Base-by-base conservation (phyloP, 2,113 vertebrate species). In the Hippocampus zosterae region DNA sequence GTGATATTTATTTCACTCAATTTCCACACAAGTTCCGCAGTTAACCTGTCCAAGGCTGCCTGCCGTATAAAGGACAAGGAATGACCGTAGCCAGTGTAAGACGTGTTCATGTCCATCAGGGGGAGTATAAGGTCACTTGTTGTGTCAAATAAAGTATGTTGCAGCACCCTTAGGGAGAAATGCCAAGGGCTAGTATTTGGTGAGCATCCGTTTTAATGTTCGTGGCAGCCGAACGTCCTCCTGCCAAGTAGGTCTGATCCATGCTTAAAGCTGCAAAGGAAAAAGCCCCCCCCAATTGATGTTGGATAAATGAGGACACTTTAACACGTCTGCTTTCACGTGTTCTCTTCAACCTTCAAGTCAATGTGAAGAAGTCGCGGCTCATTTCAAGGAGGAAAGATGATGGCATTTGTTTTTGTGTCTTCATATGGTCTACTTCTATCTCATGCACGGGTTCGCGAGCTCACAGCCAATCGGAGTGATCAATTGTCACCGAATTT, bases 241-340 rank as follows among this genome's bases (percentile, higher is more conserved):
- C 67, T 85, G 83, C 83, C 85, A 88, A 88, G 66, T 81, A 72
- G 82, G 79, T 69, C 80, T 86, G 76, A 85, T 81, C 77, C 70
- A 72, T 69, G 68, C 79, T 85, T 77, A 84, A 74, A 86, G 77
- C 80, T 65, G 67, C 65, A 64, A 33, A 73, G 29, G 27, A 55
- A 68, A 67, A 50, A 50, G 46, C 59, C 57, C 52, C 50, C 50
- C 46, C 25, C 65, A 68, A 37, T 48, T 69, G 63, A 50, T 82
- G 8, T 46, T 1, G 27, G 56, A 65, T 66, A 68, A 71, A 81
- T 76, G 55, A 70, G 69, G 68, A 46, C 25, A 33, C 37, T 56
- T 69, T 7, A 68, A 68, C 61, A 42, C 53, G 27, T 56, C 70
- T 25, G 65, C 59, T 69, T 6, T 75, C 13, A 65, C 8, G n/a